phyloP scores from a whole-genome alignment of 2,888 invertebrate species.

The Mongoloraphidia duomilia region DNA sequence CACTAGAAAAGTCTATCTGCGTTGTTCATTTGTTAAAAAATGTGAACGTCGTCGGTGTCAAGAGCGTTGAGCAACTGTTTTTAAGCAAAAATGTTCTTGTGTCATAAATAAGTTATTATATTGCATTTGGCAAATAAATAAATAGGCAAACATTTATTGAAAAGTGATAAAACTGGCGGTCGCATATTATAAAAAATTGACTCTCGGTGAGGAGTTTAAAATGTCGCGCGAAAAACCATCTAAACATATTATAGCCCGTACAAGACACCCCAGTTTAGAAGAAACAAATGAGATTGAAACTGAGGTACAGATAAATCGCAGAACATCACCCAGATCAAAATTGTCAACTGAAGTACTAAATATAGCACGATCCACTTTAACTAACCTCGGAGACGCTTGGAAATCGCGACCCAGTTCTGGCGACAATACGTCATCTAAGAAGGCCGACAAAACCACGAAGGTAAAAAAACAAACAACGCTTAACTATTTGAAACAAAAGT shows the following conservation, averaged over 20 bases:
- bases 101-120: no score
- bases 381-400: slow-evolving; percentile 33
- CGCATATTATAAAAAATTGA: no score
- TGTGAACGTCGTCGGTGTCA: no score
- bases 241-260: not conserved
- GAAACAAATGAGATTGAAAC: not conserved
- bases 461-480: slow-evolving; percentile 30
- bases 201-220: no score
- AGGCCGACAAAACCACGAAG: slow-evolving; percentile 19
- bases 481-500: slow-evolving; percentile 30
- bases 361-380: slow-evolving; percentile 34
- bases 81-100: no score
- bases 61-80: no score
- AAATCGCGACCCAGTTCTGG: slow-evolving; percentile 27
- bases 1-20: no score
- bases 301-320: slow-evolving; percentile 16
- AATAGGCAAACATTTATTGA: no score
- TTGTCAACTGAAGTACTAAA: slow-evolving; percentile 33
- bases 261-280: slow-evolving; percentile 1
- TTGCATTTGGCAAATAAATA: no score
- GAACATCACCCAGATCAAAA: slow-evolving; percentile 31
- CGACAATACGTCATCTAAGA: slow-evolving; percentile 16
- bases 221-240: no score
- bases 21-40: no score
- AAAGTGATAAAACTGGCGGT: no score